Evolutionary conservation across 2,888 invertebrate genomes (phyloP), one percentile per base, ranked within the genome.

Genomic region (Panzeria rudis): DNA sequence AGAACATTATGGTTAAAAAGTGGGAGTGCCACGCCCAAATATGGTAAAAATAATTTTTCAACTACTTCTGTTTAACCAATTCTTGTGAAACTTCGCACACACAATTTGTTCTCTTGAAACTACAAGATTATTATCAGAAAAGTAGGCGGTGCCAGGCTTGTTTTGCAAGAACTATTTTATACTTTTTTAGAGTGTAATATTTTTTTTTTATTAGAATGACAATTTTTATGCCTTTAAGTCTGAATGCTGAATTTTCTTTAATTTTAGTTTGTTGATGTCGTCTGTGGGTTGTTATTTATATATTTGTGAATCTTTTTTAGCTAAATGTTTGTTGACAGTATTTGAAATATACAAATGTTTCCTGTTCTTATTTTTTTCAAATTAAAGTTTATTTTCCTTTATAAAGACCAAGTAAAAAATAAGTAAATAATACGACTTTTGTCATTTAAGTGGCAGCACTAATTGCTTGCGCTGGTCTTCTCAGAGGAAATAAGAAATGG

Each of bases 251-350:
- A n/a, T n/a, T 47, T 50, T 23, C 11, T 35, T 66, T 25, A 6
- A 35, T n/a, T 77, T 35, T 47, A 35, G 17, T 50, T 68, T 59
- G 44, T 59, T 59, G 50, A 47, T 11, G 2, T 3, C 6, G 3
- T 38, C 17, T 52, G 59, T 78, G 61, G 38, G 69, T 59, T 68
- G 44, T 77, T 8, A 15, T 25, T 2, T 66, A 64, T 38, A 20
- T 69, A 52, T 79, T 66, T n/a, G 20, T 13, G 20, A 15, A 20
- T 41, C 11, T 47, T 59, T 62, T 71, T 56, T 54, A 47, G 32
- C 44, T 52, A 71, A 71, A 71, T 76, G 61, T 80, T 71, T 72
- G 79, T 76, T 80, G 84, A 76, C 75, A 84, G 59, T 59, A 25
- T 50, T 75, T 75, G 41, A 71, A 80, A 72, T 80, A 66, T 41